Evolutionary conservation across 2,888 invertebrate genomes (phyloP).

Genomic region (Hyles lineata): DNA sequence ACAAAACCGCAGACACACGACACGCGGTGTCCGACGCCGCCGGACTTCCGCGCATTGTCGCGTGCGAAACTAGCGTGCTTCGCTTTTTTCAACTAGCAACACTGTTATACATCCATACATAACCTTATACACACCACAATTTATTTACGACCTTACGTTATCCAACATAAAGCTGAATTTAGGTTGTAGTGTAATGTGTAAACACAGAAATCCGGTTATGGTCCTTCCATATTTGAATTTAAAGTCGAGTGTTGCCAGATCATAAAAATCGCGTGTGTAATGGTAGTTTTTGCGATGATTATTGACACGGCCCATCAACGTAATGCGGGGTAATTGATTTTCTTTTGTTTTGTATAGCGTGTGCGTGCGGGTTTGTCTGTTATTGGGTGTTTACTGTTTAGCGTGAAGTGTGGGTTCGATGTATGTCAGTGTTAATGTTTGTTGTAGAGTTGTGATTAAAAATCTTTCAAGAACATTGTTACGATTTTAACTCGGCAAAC

Average conservation of each 20-base stretch:
- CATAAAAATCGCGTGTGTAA: neutral
- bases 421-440: neutral
- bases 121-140: neutral
- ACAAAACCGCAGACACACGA: neutral
- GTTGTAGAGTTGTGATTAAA: neutral
- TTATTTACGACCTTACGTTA: too few relatives aligned
- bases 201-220: neutral
- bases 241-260: slow-evolving; percentile 20
- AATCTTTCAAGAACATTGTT: too few relatives aligned
- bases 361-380: neutral
- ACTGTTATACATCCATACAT: neutral
- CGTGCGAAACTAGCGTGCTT: slow-evolving; percentile 38
- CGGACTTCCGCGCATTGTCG: slow-evolving; percentile 55
- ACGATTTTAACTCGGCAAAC: too few relatives aligned
- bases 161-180: too few relatives aligned
- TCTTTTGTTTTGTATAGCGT: neutral
- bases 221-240: neutral
- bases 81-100: slow-evolving; percentile 28
- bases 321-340: slow-evolving; percentile 23
- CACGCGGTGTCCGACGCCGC: slow-evolving; percentile 46
- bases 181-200: too few relatives aligned
- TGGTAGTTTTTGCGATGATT: slow-evolving; percentile 15
- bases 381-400: neutral
- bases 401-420: neutral
- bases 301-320: neutral